phyloP scores from a whole-genome alignment of 23 tunicate genomes.

The Botrylloides violaceus region DNA sequence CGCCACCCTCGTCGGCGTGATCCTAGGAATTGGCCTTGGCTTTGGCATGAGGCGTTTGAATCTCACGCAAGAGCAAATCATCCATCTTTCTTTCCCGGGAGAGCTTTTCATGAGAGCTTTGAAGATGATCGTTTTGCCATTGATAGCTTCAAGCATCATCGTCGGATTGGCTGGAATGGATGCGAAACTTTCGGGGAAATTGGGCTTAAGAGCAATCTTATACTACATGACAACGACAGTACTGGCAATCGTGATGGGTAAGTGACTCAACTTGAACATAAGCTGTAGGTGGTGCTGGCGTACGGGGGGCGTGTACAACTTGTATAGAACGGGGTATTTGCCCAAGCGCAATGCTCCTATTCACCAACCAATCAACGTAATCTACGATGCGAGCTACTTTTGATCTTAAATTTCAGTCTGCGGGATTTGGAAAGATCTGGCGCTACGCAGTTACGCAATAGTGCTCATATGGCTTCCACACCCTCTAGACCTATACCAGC shows the following conservation, averaged over 20 bases:
- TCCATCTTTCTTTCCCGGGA: conserved; percentile 23
- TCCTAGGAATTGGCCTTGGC: conserved; percentile 28
- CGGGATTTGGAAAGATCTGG: no score
- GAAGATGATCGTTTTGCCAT: conserved; percentile 32
- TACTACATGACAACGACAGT: conserved; percentile 40
- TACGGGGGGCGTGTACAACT: no score
- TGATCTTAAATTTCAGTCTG: no score
- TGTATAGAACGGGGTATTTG: no score
- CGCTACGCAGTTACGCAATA: no score
- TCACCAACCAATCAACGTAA: no score
- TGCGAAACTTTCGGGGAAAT: conserved; percentile 20
- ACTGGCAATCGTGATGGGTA: conserved; percentile 33
- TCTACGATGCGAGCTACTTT: no score
- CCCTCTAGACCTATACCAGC: no score
- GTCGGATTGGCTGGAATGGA: conserved; percentile 30
- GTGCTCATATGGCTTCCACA: no score
- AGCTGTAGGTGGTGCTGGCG: neutral
- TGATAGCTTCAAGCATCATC: conserved; percentile 34
- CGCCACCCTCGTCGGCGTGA: conserved; percentile 28
- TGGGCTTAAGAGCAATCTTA: conserved; percentile 22
- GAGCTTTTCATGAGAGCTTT: conserved; percentile 40
- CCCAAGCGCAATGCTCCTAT: no score
- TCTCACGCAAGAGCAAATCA: conserved; percentile 7
- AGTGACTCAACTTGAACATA: conserved; percentile 6
- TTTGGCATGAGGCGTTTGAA: conserved; percentile 17